Evolutionary conservation across 2,797 vertebrate genomes (phyloP).

Genomic region (Crypturellus tataupa): DNA sequence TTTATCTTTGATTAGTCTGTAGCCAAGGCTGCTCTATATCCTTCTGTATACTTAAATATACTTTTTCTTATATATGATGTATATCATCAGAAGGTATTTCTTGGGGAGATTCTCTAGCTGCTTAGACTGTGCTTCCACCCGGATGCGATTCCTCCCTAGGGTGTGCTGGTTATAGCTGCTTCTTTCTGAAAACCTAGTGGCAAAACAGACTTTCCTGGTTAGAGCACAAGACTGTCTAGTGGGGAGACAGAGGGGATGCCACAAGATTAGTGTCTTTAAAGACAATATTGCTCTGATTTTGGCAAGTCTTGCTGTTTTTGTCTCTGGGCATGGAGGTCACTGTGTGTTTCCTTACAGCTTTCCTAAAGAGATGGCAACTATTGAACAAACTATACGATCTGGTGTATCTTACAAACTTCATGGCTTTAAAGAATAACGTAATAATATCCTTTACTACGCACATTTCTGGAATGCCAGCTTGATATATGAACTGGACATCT

Average conservation of each 20-base stretch:
- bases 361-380: neutral
- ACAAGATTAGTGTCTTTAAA: neutral
- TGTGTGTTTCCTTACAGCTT: neutral
- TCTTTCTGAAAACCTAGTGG: neutral
- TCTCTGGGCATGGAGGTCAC: neutral
- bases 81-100: neutral
- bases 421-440: neutral
- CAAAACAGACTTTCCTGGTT: neutral
- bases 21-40: neutral
- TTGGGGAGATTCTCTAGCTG: neutral
- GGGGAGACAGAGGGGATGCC: neutral
- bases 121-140: neutral
- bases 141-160: neutral
- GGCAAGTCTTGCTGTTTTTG: neutral
- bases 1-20: neutral
- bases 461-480: neutral
- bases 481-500: rapidly evolving
- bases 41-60: neutral
- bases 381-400: neutral
- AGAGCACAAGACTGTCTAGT: neutral
- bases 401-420: neutral
- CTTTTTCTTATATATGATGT: rapidly evolving
- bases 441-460: neutral
- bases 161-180: neutral
- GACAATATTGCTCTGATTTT: neutral